phyloP scores from a whole-genome alignment of 37 sponge, comb jelly and placozoan genomes.

The Spongilla lacustris region DNA sequence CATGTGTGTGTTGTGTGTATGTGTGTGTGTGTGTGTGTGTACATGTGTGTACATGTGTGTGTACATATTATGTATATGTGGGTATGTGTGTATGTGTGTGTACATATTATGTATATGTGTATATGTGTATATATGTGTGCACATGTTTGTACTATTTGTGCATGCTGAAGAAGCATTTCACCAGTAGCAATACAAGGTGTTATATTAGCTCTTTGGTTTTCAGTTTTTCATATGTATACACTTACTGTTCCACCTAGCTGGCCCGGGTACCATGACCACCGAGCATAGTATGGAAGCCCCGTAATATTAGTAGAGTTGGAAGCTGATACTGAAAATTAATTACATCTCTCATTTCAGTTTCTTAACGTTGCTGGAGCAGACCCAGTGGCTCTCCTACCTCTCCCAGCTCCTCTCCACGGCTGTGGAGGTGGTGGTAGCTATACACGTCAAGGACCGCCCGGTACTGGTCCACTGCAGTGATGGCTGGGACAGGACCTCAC shows the following conservation, averaged over 20 bases:
- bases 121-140: not conserved
- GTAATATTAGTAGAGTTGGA: no score
- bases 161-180: no score
- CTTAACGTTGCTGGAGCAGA: constrained; percentile 79
- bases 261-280: no score
- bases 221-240: no score
- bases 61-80: not conserved
- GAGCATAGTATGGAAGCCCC: no score
- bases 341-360: constrained; percentile 53
- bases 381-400: constrained; percentile 89
- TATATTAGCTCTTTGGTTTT: no score
- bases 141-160: no score
- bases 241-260: no score
- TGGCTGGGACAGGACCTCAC: constrained; percentile 96
- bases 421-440: constrained; percentile 66
- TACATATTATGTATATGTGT: no score
- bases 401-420: constrained; percentile 75
- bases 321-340: no score
- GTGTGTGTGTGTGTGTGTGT: no score
- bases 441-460: constrained; percentile 53
- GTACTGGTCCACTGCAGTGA: constrained; percentile 96
- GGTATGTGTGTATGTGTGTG: not conserved
- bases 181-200: no score
- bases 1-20: not conserved
- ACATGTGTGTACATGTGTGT: not conserved